Conservation (phyloP, 2,113 vertebrate genomes). For the Terrapene triunguis region DNA sequence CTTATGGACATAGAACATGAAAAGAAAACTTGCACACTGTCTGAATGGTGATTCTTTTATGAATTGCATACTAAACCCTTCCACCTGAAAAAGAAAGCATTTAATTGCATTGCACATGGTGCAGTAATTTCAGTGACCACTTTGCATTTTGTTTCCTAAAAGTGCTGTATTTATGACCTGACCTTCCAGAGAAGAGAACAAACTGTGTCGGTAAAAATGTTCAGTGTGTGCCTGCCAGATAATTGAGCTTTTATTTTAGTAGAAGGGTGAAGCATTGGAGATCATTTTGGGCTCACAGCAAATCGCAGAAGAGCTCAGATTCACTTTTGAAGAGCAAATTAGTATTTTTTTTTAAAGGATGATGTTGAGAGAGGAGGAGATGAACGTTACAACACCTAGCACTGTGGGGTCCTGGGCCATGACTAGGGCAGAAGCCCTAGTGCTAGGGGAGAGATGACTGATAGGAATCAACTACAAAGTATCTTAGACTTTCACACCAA, state of each 20-base stretch:
- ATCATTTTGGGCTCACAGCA: background rate
- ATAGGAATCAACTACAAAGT: background rate
- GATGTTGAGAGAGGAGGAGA: background rate
- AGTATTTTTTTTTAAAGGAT: background rate
- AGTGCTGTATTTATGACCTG: constrained; percentile 33
- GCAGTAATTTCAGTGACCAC: constrained; percentile 11
- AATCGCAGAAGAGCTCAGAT: background rate
- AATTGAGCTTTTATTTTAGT: background rate
- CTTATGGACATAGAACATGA: background rate
- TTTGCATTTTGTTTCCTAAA: background rate
- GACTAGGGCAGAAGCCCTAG: background rate
- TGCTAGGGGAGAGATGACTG: background rate
- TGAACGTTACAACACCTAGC: background rate
- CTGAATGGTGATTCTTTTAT: background rate
- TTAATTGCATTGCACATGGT: constrained; percentile 14
- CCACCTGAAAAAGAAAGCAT: constrained; percentile 27
- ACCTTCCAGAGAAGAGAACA: background rate
- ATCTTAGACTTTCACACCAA: background rate
- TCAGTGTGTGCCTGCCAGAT: background rate
- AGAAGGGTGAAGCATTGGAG: background rate
- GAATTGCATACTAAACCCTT: constrained; percentile 41
- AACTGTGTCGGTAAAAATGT: background rate
- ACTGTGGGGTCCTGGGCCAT: background rate
- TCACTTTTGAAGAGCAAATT: background rate
- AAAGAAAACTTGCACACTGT: background rate